These are phyloP conservation scores for Oligia fasciuncula DNA, from an alignment of 2,888 invertebrate genomes.

Conservation along the genomic window DNA sequence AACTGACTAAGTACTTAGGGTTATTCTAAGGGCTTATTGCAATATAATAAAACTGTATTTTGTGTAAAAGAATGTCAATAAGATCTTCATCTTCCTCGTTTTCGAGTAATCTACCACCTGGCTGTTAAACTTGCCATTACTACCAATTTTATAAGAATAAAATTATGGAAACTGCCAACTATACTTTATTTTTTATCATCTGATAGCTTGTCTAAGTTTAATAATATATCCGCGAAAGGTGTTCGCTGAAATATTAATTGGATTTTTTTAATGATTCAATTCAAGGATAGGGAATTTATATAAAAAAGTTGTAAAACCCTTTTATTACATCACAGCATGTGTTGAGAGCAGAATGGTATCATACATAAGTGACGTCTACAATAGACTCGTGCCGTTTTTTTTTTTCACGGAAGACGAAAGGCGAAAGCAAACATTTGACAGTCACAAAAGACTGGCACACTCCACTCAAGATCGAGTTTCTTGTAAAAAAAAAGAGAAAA, in stretches of 20 bases:
- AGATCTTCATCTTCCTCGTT: conserved; percentile 41
- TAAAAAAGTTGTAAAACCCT: conserved; percentile 62
- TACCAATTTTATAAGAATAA: conserved; percentile 56
- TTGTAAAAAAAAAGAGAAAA: conserved; percentile 77
- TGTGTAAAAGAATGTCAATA: conserved; percentile 37
- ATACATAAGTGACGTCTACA: conserved; percentile 72
- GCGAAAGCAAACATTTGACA: conserved; percentile 85
- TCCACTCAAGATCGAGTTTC: conserved; percentile 88
- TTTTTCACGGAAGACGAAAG: conserved; percentile 83
- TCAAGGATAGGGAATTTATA: conserved; percentile 44
- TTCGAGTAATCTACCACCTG: conserved; percentile 56
- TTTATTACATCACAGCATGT: conserved; percentile 72
- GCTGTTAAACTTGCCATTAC: conserved; percentile 27
- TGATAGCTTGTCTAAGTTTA: conserved; percentile 53
- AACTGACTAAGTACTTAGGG: conserved; percentile 6
- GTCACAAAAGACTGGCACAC: conserved; percentile 86
- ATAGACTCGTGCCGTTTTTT: conserved; percentile 88
- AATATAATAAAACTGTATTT: conserved; percentile 5
- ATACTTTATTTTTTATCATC: conserved; percentile 54
- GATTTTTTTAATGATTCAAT: conserved; percentile 62
- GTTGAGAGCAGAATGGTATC: conserved; percentile 69
- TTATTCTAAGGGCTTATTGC: not conserved
- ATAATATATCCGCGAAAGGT: conserved; percentile 63
- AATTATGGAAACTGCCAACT: conserved; percentile 51
- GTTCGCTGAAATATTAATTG: conserved; percentile 65